A percentile compares a stretch with the other conserved stretches of the same genome.
Evolutionary conservation across 2,797 vertebrate species (phyloP).

Genomic region (Limnodromus scolopaceus): DNA sequence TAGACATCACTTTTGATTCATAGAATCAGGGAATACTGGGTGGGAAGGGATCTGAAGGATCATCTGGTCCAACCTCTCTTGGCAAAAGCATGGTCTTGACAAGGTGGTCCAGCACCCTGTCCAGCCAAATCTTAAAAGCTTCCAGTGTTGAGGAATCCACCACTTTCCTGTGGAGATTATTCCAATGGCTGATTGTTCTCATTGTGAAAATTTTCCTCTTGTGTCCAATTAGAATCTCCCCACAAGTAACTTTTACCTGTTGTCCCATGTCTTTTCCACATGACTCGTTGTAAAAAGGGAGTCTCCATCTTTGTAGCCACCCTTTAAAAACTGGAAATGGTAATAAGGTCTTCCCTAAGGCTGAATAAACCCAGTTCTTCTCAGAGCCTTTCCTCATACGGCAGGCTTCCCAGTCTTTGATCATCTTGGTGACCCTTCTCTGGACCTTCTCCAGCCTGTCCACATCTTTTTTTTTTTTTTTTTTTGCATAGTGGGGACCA

Average conservation of each 20-base stretch:
- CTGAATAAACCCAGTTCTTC: not conserved
- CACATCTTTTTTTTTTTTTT: not conserved
- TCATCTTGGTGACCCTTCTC: not conserved
- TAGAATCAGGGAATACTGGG: not conserved
- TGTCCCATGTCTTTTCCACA: not conserved
- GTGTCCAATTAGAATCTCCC: not conserved
- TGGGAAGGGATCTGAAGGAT: not conserved
- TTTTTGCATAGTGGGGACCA: not conserved
- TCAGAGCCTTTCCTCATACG: not conserved
- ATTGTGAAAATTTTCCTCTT: not conserved
- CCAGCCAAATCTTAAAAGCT: not conserved
- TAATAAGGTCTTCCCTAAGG: not conserved
- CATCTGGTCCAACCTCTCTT: not conserved
- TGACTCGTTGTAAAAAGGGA: not conserved
- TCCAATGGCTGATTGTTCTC: not conserved
- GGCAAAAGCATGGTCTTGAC: not conserved
- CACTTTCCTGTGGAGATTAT: not conserved
- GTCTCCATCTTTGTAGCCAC: not conserved
- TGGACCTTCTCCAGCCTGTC: not conserved
- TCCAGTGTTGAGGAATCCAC: not conserved
- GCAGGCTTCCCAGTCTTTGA: not conserved
- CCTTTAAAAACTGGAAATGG: not conserved
- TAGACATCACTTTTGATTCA: not conserved
- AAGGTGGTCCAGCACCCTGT: not conserved
- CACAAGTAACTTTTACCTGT: not conserved